Evolutionary conservation across 2,113 vertebrate species (phyloP).

Genomic region (Catagonus wagneri): DNA sequence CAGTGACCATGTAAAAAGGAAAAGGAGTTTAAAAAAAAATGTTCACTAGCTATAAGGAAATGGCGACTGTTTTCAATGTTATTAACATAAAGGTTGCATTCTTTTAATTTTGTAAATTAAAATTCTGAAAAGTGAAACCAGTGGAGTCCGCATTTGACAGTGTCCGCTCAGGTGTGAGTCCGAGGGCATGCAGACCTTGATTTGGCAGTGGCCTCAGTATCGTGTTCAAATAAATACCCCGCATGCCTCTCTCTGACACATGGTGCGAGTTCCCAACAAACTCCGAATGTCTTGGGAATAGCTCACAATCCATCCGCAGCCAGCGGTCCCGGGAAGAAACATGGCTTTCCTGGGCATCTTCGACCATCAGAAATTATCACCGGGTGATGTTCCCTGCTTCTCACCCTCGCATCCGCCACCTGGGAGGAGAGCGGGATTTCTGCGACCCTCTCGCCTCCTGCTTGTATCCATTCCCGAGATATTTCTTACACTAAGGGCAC

Average conservation of each 20-base stretch:
- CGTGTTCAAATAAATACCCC: constrained; percentile 59
- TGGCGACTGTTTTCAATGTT: not conserved
- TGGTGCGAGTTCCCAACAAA: constrained; percentile 54
- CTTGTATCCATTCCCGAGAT: constrained; percentile 24
- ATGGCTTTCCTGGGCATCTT: constrained; percentile 32
- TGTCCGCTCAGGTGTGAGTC: constrained; percentile 3
- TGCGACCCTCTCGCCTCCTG: not conserved
- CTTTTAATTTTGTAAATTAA: not conserved
- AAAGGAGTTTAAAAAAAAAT: not conserved
- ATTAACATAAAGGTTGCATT: constrained; percentile 52
- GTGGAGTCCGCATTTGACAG: not conserved
- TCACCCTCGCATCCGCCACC: not conserved
- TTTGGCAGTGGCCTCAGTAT: not conserved
- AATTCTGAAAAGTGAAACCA: not conserved
- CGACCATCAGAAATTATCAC: constrained; percentile 39
- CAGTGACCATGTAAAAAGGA: not conserved
- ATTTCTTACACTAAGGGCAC: not conserved
- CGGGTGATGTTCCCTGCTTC: not conserved
- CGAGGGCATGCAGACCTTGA: not conserved
- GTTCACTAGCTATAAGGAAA: not conserved
- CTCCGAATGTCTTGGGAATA: not conserved
- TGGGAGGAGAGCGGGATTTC: not conserved
- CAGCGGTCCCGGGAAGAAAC: not conserved
- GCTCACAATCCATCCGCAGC: constrained; percentile 31
- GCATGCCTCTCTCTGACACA: constrained; percentile 57